Conservation (phyloP, 2,797 vertebrate genomes). For the Gambelia wislizenii region DNA sequence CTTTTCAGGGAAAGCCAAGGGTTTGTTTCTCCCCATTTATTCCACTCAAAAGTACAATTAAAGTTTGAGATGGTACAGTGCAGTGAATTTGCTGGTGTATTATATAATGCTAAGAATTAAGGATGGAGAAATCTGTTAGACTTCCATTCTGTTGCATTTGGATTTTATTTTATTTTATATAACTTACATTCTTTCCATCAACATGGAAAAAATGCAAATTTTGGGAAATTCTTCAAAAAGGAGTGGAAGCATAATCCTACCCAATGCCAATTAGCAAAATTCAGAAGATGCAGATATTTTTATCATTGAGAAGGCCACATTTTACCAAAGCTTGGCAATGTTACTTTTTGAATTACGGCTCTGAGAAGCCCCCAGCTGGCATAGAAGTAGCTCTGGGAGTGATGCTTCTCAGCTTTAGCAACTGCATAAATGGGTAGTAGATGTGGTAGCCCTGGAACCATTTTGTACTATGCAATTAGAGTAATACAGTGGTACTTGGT, state of each 20-base stretch:
- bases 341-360: too few relatives aligned
- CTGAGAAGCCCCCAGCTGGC: too few relatives aligned
- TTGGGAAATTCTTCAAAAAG: not conserved
- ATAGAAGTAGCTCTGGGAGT: too few relatives aligned
- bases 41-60: not conserved
- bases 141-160: not conserved
- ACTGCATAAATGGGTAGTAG: too few relatives aligned
- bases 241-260: not conserved
- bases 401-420: too few relatives aligned
- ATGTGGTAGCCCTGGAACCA: too few relatives aligned
- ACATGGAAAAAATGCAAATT: not conserved
- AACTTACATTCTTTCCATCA: not conserved
- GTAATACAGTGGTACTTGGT: too few relatives aligned
- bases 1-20: not conserved
- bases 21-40: not conserved
- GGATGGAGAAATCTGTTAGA: not conserved
- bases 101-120: not conserved
- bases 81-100: not conserved
- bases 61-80: not conserved
- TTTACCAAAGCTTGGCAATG: too few relatives aligned
- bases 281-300: not conserved
- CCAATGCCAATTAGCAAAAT: not conserved
- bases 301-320: too few relatives aligned
- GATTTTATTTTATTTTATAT: not conserved
- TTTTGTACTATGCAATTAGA: too few relatives aligned